A percentile compares a stretch with the other conserved stretches of the same genome.
Conservation (phyloP, 2,113 vertebrate species). For the Dasypus novemcinctus region DNA sequence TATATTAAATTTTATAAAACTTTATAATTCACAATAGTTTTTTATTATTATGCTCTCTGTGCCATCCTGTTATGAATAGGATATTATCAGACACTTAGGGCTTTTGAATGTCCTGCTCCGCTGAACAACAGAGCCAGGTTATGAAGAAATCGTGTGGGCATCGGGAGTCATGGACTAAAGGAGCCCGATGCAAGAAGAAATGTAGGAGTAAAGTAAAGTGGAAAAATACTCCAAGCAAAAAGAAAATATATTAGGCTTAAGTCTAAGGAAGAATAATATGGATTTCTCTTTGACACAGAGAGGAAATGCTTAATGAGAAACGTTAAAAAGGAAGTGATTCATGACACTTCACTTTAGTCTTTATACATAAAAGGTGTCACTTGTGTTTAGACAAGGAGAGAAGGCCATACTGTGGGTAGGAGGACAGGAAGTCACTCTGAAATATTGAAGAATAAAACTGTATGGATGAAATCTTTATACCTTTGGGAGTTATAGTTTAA, state of each 20-base stretch:
- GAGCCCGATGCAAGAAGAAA: neutral
- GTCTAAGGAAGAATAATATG: slow-evolving; percentile 19
- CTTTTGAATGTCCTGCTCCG: neutral
- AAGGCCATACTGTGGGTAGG: neutral
- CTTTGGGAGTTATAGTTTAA: slow-evolving; percentile 7
- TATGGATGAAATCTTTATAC: neutral
- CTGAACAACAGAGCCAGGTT: neutral
- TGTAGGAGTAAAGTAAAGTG: neutral
- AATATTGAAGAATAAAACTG: slow-evolving; percentile 13
- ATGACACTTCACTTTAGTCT: slow-evolving; percentile 13
- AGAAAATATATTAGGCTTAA: neutral
- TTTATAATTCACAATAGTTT: neutral
- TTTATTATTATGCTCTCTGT: neutral
- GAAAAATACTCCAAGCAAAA: slow-evolving; percentile 35
- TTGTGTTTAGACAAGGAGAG: slow-evolving; percentile 36
- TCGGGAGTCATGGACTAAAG: neutral
- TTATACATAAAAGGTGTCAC: slow-evolving; percentile 47
- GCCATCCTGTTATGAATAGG: neutral
- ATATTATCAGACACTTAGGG: neutral
- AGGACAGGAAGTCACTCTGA: neutral
- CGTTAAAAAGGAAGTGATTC: slow-evolving; percentile 41
- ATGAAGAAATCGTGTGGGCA: neutral
- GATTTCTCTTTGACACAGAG: slow-evolving; percentile 42
- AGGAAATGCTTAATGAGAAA: slow-evolving; percentile 26
- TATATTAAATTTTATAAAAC: neutral